Base-by-base conservation (phyloP, 1,140 invertebrate species). In the Macrobrachium nipponense region DNA sequence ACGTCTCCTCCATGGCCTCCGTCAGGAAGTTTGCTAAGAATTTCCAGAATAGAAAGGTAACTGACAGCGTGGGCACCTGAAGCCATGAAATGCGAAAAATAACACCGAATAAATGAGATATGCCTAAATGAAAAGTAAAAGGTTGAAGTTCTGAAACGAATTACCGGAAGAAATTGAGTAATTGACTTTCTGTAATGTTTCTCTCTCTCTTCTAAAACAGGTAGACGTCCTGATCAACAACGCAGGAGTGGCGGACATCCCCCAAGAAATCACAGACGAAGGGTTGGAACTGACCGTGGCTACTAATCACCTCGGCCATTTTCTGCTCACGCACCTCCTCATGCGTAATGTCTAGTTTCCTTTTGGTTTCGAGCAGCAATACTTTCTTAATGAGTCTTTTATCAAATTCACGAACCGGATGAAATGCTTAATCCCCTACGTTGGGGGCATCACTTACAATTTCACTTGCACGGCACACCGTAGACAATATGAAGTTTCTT, bases 181-280 rank as follows among this genome's bases (percentile, higher is more conserved):
- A 23, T n/a, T 43, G 2, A 14, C 36, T 8, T 23, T 17, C 20
- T 1, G 68, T 5, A 27, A 23, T 23, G 6, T 23, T 27, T 68
- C 11, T 23, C 68, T 70, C 14, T 36, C 4, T 36, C 3, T 36
- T 36, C 1, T 1, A 61, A 3, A 17, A 18, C 36, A 80, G 78
- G 62, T 80, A 10, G 78, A 80, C 44, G 78, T 80, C 2, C 61
- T 80, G 5, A 44, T 80, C n/a, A 80, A 80, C 61, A 77, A 80
- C 18, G 78, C 62, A 18, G 78, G 59, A 0, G 78, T 80, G 10
- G 78, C 78, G 4, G 78, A 80, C 61, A 2, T 80, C 6, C 78
- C 78, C 18, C 62, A 44, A 27, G 36, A 43, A 27, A 17, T 70
- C 68, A 70, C 68, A 70, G 36, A 70, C 7, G 68, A 70, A 23